Base-by-base conservation (phyloP, 2,113 vertebrate genomes). In the Macrotus californicus region DNA sequence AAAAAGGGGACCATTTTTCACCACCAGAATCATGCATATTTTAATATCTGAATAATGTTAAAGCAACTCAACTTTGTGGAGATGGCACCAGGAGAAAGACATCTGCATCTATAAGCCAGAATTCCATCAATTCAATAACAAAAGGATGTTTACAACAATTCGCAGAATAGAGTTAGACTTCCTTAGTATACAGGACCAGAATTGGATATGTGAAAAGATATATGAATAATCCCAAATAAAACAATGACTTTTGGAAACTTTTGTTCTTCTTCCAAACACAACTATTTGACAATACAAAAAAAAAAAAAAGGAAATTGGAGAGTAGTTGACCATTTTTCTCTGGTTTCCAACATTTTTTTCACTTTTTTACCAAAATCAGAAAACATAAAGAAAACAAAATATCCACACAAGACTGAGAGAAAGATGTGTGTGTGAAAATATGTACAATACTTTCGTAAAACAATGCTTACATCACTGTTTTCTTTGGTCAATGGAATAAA, bases 31-130 rank as follows among this genome's bases (percentile, higher is more conserved):
- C 88, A 95, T 95, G 95, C 97, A 96, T 97, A 97, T 96, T 96
- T 97, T 96, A 96, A 95, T 96, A 52, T 94, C 95, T 94, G 96
- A 97, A 94, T 96, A 95, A 95, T 96, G 95, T 94, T 89, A 92
- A 94, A 89, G 86, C 19, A 96, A 95, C 64, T 95, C 82, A 91
- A 95, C 90, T 96, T 52, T 88, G n/a, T 95, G 18, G 6, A 89
- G 73, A 75, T 52, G 14, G 3, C 72, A 94, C n/a, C 13, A 92
- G 5, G 18, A 90, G 36, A 21, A 88, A 94, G 87, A 52, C 12
- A 43, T 50, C 26, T 64, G 14, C 14, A 52, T 9, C 18, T 19
- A 48, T 64, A 72, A 34, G 3, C 10, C 22, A 79, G 31, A 73
- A 92, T 86, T 67, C 21, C 12, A 66, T 43, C 70, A 85, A 67